Conservation (phyloP, 2,113 vertebrate species). For the Argyrosomus japonicus region DNA sequence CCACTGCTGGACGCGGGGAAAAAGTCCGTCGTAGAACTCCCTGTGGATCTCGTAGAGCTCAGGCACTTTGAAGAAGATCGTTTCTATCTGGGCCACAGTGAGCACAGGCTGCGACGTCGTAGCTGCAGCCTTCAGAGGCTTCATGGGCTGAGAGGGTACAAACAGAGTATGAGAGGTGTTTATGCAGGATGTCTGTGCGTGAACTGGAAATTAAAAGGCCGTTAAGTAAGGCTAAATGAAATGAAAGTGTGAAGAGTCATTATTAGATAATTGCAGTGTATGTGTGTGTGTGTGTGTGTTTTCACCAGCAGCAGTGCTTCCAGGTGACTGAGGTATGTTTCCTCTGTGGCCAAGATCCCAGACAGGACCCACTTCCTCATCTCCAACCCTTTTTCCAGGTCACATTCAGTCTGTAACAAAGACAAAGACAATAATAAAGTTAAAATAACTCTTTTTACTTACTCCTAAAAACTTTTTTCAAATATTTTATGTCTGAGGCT, state of each 20-base stretch:
- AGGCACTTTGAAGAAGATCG: conserved; percentile 99
- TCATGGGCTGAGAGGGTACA: conserved; percentile 91
- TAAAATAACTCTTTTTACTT: neutral
- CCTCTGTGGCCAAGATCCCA: conserved; percentile 96
- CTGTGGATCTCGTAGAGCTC: conserved; percentile 98
- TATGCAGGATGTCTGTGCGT: neutral
- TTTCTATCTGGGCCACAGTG: conserved; percentile 95
- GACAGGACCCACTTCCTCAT: conserved; percentile 99
- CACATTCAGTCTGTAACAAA: conserved; percentile 90
- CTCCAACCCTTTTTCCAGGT: conserved; percentile 97
- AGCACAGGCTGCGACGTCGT: conserved; percentile 98
- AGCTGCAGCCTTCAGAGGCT: conserved; percentile 95
- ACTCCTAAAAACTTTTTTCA: neutral
- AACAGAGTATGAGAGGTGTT: neutral
- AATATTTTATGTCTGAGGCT: neutral
- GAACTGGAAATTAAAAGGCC: too few species aligned
- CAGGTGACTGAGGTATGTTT: conserved; percentile 96
- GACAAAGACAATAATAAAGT: conserved; percentile 24
- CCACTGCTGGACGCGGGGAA: conserved; percentile 96
- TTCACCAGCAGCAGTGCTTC: conserved; percentile 97
- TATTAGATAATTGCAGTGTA: neutral
- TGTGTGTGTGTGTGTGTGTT: neutral
- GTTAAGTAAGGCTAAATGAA: too few species aligned
- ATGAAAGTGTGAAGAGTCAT: neutral
- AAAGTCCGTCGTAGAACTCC: conserved; percentile 95